These are phyloP conservation scores for Sander vitreus DNA, from an alignment of 2,113 vertebrate genomes.

Conservation along the genomic window DNA sequence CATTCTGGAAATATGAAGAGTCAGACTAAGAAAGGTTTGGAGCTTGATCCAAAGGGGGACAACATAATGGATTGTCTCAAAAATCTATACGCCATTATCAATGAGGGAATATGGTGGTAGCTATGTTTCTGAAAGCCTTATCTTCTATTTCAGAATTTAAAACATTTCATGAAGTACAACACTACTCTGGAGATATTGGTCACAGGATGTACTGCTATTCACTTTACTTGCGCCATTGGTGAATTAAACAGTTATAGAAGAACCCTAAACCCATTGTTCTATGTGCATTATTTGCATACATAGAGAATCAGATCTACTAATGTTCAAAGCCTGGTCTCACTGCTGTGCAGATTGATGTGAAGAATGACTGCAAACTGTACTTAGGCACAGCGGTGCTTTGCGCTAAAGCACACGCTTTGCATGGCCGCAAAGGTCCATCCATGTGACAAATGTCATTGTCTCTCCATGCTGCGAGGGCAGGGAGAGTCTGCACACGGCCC, in stretches of 20 bases:
- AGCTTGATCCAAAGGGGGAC: neutral
- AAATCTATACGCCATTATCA: neutral
- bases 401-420: neutral
- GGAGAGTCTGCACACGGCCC: too few species aligned
- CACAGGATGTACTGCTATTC: neutral
- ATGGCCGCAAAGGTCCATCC: neutral
- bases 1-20: constrained; percentile 5
- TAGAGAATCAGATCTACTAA: neutral
- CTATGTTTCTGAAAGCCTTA: neutral
- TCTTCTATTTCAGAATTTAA: neutral
- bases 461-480: too few species aligned
- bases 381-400: neutral
- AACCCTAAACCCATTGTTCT: neutral
- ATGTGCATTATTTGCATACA: neutral
- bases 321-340: neutral
- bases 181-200: neutral
- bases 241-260: neutral
- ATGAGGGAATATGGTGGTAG: neutral
- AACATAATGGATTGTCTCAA: neutral
- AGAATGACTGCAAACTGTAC: neutral
- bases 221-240: neutral
- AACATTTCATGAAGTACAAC: neutral
- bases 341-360: neutral
- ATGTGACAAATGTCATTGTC: neutral
- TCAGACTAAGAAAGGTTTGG: neutral